Evolutionary conservation across 2,888 invertebrate species (phyloP), one percentile per base, ranked within the genome.

Genomic region (Mantis religiosa): DNA sequence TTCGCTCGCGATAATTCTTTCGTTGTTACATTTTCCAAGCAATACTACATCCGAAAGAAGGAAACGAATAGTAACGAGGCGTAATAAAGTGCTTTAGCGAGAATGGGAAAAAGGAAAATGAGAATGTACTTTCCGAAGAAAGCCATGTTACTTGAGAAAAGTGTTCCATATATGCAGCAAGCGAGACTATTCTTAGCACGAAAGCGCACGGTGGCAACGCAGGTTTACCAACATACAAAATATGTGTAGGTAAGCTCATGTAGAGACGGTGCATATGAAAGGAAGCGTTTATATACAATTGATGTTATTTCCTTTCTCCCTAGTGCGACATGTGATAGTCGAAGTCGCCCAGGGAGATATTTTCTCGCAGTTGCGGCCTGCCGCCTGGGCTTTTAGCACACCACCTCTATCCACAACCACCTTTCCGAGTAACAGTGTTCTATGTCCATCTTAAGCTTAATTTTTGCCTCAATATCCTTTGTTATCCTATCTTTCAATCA

Each of bases 351-450:
- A 27, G 86, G 86, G 86, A 86, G 86, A 86, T 86, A 81, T 86
- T 86, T 81, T 81, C 71, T 81, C 54, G 54, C 54, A 71, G 81
- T 81, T 28, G 85, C 27, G 41, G 6, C 85, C 28, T 54, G 85
- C 87, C 87, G 87, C 87, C 87, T 87, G 87, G 87, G 87, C 87
- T 87, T 87, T 87, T 87, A 87, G 87, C 87, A 71, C 54, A 71
- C 54, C 54, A 20, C 54, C 20, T 71, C 54, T 71, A 71, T 71
- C 20, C 54, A 71, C 54, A 25, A 71, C 54, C 15, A 25, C 54
- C 54, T 20, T 25, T 71, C 15, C 15, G 25, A 0, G 54, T 14
- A 71, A 71, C 6, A 71, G 15, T 2, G 20, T 3, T 15, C 54
- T 71, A 71, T 20, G 54, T 71, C 4, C 54, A 71, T 0, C 9